Base-by-base conservation (phyloP, 2,797 vertebrate species). In the Galagoides demidoff region DNA sequence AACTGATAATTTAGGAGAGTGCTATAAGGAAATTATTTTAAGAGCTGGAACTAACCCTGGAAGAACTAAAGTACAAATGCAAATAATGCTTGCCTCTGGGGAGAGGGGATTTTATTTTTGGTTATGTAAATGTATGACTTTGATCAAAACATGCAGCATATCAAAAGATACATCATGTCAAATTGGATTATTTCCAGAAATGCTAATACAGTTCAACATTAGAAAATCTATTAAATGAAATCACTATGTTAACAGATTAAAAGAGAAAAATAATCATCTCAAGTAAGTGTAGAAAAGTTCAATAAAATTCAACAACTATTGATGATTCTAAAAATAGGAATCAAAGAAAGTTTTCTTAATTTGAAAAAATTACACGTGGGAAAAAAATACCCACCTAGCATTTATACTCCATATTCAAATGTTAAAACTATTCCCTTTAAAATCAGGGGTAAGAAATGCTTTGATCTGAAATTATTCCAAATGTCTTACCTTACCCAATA, bases 161-260 rank as follows among this genome's bases (percentile, higher is more conserved):
- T 73, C 64, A 29, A 92, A 89, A 89, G 76, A 78, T 43, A 23
- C 19, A 59, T 59, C 37, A 39, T 66, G 74, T 88, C 63, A 90
- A 66, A 34, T n/a, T 83, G 81, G 74, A 70, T 89, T 77, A 43
- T 73, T 94, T 95, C 74, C 52, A 95, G 61, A 85, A 96, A 76
- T 78, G 63, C 61, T 94, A 92, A 92, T 86, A n/a, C 22, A 71
- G 64, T 49, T 94, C 68, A 86, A 19, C 27, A 52, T 73, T 52
- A 94, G 68, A 43, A 89, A 61, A 82, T 92, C 27, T 61, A 45
- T 73, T 83, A 76, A 92, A 78, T 2, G 14, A 63, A 86, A 34
- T 71, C 66, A 43, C 31, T 92, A 39, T 31, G 52, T 71, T 94
- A 85, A 89, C 19, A 59, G 74, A 52, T 76, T 52, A 55, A 89